Percentiles rank a stretch among this genome's conserved stretches.
Evolutionary conservation across 2,888 invertebrate species (phyloP).

Genomic region (Lacanobia oleracea): DNA sequence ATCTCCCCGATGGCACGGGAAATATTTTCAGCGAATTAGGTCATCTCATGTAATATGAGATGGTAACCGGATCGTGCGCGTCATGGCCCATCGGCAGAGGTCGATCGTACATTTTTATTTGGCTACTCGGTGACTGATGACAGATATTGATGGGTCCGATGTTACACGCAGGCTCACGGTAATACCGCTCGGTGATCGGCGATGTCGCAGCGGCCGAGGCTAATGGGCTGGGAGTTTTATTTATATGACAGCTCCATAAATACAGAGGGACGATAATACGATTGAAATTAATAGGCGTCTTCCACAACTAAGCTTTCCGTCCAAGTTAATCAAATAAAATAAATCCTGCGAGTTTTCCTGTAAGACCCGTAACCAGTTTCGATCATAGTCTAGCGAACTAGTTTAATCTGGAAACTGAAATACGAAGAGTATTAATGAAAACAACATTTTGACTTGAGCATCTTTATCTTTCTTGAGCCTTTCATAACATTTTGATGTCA

Average conservation of each 20-base stretch:
- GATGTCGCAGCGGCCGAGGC: conserved; percentile 73
- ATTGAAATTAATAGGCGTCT: conserved; percentile 80
- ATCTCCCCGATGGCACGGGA: conserved; percentile 67
- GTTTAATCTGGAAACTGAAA: background rate
- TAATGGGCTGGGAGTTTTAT: conserved; percentile 84
- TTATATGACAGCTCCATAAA: conserved; percentile 85
- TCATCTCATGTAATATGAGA: conserved; percentile 82
- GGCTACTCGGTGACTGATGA: conserved; percentile 85
- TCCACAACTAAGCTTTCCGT: conserved; percentile 73
- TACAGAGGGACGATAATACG: conserved; percentile 79
- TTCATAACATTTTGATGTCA: conserved; percentile 68
- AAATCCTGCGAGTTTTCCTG: conserved; percentile 65
- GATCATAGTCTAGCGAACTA: conserved; percentile 24
- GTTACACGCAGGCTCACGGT: conserved; percentile 77
- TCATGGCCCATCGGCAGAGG: conserved; percentile 75
- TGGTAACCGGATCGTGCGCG: conserved; percentile 76
- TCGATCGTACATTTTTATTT: conserved; percentile 86
- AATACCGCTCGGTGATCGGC: conserved; percentile 77
- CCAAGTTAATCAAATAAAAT: conserved; percentile 68
- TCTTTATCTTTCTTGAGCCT: conserved; percentile 10
- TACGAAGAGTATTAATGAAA: background rate
- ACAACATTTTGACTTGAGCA: background rate
- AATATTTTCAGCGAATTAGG: conserved; percentile 79
- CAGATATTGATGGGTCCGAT: conserved; percentile 87
- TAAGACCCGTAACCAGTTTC: conserved; percentile 48